Conservation (phyloP, 1,140 invertebrate species). For the Drosophila mojavensis region DNA sequence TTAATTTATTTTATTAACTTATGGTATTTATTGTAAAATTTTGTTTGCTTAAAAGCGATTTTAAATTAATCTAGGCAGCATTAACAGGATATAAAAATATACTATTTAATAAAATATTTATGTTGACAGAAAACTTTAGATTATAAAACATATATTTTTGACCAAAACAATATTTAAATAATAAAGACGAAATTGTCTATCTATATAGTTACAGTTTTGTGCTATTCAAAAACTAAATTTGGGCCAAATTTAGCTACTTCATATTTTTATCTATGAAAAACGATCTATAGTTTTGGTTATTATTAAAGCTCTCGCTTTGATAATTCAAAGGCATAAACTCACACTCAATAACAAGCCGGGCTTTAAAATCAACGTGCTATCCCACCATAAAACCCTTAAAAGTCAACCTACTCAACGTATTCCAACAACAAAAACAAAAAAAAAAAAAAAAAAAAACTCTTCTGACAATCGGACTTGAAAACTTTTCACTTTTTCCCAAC, state of each 20-base stretch:
- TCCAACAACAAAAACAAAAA: background rate
- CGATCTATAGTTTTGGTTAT: background rate
- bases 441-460: conserved; percentile 20
- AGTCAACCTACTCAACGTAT: conserved; percentile 31
- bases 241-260: background rate
- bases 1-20: no score
- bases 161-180: no score
- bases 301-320: background rate
- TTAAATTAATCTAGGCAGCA: no score
- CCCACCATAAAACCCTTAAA: conserved; percentile 28
- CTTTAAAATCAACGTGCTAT: conserved; percentile 1
- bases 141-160: no score
- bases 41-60: no score
- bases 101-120: no score
- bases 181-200: no score
- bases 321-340: background rate
- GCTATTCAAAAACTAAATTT: background rate
- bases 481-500: conserved; percentile 39
- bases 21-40: no score
- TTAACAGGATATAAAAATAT: no score
- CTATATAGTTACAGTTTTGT: no score
- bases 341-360: background rate
- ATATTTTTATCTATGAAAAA: background rate
- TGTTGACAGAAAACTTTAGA: no score
- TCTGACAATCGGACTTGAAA: conserved; percentile 36